phyloP scores from a whole-genome alignment of 2,113 vertebrate genomes.

The Rhinopomastus cyanomelas region DNA sequence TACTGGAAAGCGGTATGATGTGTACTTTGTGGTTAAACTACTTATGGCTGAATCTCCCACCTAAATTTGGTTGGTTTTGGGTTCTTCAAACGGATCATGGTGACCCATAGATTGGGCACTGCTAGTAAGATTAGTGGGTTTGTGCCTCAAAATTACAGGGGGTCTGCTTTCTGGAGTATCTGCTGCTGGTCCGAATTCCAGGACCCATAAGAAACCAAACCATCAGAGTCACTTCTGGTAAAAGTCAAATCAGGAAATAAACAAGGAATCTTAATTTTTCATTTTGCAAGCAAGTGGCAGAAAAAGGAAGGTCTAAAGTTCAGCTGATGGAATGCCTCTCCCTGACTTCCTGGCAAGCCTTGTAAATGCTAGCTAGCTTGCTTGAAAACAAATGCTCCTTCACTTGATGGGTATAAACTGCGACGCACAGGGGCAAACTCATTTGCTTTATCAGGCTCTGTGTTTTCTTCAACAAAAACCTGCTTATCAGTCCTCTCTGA shows the following conservation, averaged over 20 bases:
- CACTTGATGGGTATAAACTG: constrained; percentile 45
- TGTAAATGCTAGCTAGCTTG: constrained; percentile 44
- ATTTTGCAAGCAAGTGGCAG: constrained; percentile 32
- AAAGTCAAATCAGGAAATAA: constrained; percentile 22
- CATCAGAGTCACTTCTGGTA: constrained; percentile 13
- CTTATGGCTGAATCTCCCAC: background rate
- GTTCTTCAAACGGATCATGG: background rate
- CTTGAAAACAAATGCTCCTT: constrained; percentile 54
- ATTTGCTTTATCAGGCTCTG: constrained; percentile 20
- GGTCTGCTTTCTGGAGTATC: background rate
- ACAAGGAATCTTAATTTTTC: background rate
- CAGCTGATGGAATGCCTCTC: constrained; percentile 33
- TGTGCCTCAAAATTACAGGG: background rate
- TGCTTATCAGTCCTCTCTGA: constrained; percentile 37
- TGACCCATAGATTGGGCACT: background rate
- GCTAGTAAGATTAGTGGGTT: background rate
- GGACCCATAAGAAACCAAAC: background rate
- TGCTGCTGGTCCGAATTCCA: constrained; percentile 7
- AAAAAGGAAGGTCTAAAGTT: constrained; percentile 53
- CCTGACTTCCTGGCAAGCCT: constrained; percentile 43
- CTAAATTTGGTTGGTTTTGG: background rate
- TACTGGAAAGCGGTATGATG: background rate
- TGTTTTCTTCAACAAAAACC: constrained; percentile 24
- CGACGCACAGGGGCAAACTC: constrained; percentile 2
- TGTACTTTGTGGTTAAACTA: background rate